Conservation (phyloP, 2,113 vertebrate species). For the Hemichromis elongatus region DNA sequence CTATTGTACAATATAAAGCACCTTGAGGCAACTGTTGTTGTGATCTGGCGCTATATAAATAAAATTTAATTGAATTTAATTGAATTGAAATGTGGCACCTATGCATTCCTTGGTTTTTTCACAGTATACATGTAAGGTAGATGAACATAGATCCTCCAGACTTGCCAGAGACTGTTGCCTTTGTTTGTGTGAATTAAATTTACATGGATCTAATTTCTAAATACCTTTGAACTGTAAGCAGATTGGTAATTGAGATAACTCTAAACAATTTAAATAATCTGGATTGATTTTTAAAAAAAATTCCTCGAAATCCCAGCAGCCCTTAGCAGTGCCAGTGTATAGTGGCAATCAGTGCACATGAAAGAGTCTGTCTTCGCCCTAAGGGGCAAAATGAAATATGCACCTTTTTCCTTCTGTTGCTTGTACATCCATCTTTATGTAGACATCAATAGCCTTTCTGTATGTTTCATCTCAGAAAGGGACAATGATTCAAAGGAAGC, state of each 20-base stretch:
- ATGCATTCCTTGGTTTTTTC: not conserved
- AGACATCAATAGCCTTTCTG: not conserved
- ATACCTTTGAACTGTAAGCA: not conserved
- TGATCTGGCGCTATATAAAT: no score
- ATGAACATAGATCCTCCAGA: not conserved
- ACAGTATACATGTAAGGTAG: not conserved
- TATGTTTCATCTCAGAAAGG: not conserved
- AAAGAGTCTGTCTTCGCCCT: not conserved
- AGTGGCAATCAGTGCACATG: not conserved
- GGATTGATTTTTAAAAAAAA: no score
- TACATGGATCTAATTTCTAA: not conserved
- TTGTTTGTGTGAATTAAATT: not conserved
- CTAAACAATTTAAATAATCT: not conserved
- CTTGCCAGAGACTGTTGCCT: not conserved
- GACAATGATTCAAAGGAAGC: not conserved
- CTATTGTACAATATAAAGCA: no score
- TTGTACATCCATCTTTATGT: not conserved
- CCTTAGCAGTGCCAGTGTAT: not conserved
- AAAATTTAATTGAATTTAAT: no score
- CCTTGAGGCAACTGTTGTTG: no score
- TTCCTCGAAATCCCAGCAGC: not conserved
- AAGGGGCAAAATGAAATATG: conserved; percentile 10
- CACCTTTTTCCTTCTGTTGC: not conserved
- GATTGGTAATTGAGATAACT: not conserved
- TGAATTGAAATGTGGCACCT: no score